phyloP scores from a whole-genome alignment of 1,140 invertebrate species.

The Leptinotarsa undecemlineata region DNA sequence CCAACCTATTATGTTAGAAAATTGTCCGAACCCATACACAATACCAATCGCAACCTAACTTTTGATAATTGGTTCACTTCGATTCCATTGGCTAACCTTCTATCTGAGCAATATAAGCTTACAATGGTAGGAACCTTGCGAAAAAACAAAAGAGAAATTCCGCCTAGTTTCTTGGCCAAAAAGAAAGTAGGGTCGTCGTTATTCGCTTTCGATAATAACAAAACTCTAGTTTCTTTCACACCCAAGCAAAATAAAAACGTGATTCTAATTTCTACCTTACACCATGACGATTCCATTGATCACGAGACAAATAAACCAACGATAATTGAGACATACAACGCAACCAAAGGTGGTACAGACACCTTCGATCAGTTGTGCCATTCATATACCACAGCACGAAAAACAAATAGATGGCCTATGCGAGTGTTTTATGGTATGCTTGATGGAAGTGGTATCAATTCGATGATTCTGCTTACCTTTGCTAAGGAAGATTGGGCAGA shows the following conservation, averaged over 20 bases:
- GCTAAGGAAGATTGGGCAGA: constrained; percentile 1
- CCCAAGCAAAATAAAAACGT: constrained; percentile 24
- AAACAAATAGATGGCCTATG: constrained; percentile 37
- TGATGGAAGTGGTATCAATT: constrained; percentile 45
- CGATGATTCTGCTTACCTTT: not conserved
- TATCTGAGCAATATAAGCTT: constrained; percentile 27
- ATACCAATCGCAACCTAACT: not conserved
- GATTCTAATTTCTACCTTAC: constrained; percentile 32
- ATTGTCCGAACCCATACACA: not conserved
- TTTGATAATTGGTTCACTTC: constrained; percentile 28
- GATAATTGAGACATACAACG: constrained; percentile 33
- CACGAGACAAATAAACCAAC: constrained; percentile 14
- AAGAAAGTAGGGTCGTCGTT: constrained; percentile 37
- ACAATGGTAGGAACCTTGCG: constrained; percentile 47
- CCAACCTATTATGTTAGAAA: constrained; percentile 21
- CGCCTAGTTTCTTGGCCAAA: constrained; percentile 42
- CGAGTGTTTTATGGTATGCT: constrained; percentile 38
- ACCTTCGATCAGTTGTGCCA: constrained; percentile 52
- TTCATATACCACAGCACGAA: constrained; percentile 49
- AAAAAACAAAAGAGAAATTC: constrained; percentile 19
- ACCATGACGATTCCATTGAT: constrained; percentile 30
- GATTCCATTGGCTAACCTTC: constrained; percentile 15
- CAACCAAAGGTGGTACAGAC: constrained; percentile 53
- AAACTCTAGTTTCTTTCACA: constrained; percentile 17
- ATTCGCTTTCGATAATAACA: constrained; percentile 26